phyloP scores from a whole-genome alignment of 2,888 invertebrate genomes.

The Rotaria sp. region DNA sequence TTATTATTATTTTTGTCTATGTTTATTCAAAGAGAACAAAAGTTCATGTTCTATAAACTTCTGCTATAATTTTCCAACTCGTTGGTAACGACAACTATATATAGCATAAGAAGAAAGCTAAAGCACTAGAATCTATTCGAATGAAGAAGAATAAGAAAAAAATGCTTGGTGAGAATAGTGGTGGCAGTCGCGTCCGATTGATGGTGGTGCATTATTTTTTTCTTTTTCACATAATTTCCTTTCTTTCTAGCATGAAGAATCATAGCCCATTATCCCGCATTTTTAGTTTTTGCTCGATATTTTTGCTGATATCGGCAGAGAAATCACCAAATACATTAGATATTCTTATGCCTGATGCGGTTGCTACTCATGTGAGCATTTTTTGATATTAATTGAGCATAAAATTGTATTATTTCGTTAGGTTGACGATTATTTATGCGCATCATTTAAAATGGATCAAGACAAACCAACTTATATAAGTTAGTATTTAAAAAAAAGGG shows the following conservation, averaged over 20 bases:
- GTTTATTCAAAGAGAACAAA: neutral
- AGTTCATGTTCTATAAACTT: neutral
- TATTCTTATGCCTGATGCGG: neutral
- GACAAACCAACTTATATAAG: conserved; percentile 50
- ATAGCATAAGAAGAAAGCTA: neutral
- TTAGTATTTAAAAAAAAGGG: conserved; percentile 43
- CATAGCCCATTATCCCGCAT: neutral
- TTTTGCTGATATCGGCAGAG: neutral
- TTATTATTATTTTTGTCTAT: neutral
- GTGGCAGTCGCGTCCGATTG: neutral
- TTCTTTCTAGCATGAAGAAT: neutral
- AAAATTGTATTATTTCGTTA: conserved; percentile 43
- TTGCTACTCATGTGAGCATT: neutral
- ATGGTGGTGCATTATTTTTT: neutral
- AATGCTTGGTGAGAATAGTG: neutral
- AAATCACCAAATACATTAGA: neutral
- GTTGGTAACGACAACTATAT: neutral
- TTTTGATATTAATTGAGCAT: neutral
- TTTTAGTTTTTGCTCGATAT: neutral
- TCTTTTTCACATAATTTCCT: neutral
- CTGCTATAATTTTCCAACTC: neutral
- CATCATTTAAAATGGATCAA: conserved; percentile 49
- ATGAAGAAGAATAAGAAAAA: neutral
- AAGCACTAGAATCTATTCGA: neutral
- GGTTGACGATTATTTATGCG: conserved; percentile 57